Conservation (phyloP, 2,888 invertebrate genomes). For the Zygothrica quintamaculata region DNA sequence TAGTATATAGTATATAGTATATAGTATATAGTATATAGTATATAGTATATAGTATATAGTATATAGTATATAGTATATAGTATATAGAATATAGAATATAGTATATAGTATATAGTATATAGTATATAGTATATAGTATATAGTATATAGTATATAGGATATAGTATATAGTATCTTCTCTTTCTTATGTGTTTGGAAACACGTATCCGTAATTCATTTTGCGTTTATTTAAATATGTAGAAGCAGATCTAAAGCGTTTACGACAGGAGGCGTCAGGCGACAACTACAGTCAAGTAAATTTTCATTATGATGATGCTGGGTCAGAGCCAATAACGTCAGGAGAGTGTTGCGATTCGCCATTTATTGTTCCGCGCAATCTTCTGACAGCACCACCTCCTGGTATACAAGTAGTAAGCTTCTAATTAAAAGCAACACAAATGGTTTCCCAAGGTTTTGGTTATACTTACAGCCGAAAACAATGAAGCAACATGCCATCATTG, state of each 20-base stretch:
- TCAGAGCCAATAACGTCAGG: conserved; percentile 77
- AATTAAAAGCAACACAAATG: too few relatives aligned
- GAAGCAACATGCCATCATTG: conserved; percentile 96
- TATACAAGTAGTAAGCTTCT: conserved; percentile 87
- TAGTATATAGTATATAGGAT: too few relatives aligned
- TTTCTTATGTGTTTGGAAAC: conserved; percentile 72
- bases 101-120: too few relatives aligned
- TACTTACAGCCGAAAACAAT: conserved; percentile 90
- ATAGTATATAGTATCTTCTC: too few relatives aligned
- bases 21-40: too few relatives aligned
- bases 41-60: too few relatives aligned
- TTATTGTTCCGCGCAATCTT: conserved; percentile 89
- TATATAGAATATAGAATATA: too few relatives aligned
- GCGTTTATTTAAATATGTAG: conserved; percentile 85
- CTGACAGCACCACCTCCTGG: conserved; percentile 90
- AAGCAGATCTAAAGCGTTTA: conserved; percentile 95
- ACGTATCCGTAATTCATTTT: conserved; percentile 1
- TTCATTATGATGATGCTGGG: conserved; percentile 87
- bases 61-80: too few relatives aligned
- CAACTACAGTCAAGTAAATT: conserved; percentile 90
- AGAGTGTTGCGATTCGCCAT: conserved; percentile 91
- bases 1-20: too few relatives aligned
- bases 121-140: too few relatives aligned
- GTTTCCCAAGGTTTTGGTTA: not conserved
- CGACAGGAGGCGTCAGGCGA: conserved; percentile 88